Conservation (phyloP, 1,140 invertebrate genomes). For the Centruroides vittatus region DNA sequence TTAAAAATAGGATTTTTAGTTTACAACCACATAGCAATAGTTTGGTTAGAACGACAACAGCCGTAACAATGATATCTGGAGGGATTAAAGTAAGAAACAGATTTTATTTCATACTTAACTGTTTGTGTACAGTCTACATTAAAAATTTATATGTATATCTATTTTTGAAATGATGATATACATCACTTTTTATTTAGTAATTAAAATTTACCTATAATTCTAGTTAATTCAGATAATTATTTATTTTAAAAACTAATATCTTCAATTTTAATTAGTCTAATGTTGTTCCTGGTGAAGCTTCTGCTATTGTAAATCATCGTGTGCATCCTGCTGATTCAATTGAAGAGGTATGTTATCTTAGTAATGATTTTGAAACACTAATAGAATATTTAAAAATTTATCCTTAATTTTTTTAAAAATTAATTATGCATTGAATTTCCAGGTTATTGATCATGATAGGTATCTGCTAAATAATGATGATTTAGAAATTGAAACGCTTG, state of each 20-base stretch:
- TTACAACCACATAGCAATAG: conserved; percentile 30
- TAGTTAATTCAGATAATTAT: no score
- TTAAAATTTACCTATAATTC: no score
- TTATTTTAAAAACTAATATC: no score
- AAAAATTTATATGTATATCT: no score
- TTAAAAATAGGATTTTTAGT: conserved; percentile 25
- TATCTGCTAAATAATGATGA: conserved; percentile 33
- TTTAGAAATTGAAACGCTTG: conserved; percentile 28
- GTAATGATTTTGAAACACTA: no score
- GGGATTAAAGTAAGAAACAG: conserved; percentile 23
- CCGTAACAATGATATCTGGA: conserved; percentile 38
- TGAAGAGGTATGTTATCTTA: conserved; percentile 27
- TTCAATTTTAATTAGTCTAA: conserved; percentile 30
- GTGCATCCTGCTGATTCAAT: conserved; percentile 38
- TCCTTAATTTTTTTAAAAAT: no score
- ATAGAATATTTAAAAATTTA: no score
- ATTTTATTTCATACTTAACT: not conserved
- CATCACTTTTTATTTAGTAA: no score
- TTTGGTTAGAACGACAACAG: conserved; percentile 37
- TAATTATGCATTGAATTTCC: not conserved
- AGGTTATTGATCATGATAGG: conserved; percentile 36
- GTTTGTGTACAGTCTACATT: no score
- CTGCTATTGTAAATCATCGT: conserved; percentile 39
- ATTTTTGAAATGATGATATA: no score
- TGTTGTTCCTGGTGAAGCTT: conserved; percentile 37